phyloP scores from a whole-genome alignment of 1,140 invertebrate species.

The Xylocopa sonorina region DNA sequence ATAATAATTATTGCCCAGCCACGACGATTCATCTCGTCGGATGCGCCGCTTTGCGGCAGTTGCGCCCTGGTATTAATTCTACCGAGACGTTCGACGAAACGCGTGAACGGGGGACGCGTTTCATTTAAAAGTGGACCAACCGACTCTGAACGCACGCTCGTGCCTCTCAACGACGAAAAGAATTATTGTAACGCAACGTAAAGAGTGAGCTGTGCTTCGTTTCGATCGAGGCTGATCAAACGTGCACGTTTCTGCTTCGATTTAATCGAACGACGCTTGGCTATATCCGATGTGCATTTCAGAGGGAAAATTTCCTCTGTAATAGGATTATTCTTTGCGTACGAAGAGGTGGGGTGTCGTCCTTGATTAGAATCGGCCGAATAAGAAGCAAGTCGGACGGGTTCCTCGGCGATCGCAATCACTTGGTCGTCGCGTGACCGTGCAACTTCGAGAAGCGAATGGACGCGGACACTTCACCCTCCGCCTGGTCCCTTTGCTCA shows the following conservation, averaged over 20 bases:
- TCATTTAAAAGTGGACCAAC: conserved; percentile 15
- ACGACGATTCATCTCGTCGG: conserved; percentile 72
- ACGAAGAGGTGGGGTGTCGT: neutral
- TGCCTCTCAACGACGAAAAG: too few species aligned
- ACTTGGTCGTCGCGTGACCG: conserved; percentile 18
- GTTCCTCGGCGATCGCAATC: conserved; percentile 19
- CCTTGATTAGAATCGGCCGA: conserved; percentile 24
- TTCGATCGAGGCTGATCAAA: too few species aligned
- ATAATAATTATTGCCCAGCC: conserved; percentile 77
- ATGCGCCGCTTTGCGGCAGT: conserved; percentile 48
- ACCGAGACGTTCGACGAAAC: neutral
- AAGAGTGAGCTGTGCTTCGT: too few species aligned
- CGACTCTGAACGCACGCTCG: too few species aligned
- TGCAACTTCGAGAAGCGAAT: conserved; percentile 17
- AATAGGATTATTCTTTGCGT: neutral
- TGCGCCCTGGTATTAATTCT: conserved; percentile 52
- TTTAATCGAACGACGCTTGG: too few species aligned
- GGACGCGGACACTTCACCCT: neutral
- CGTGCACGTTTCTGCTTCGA: too few species aligned
- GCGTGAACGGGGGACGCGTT: neutral
- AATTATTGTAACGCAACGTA: too few species aligned
- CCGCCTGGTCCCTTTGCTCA: neutral
- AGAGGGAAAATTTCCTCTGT: neutral
- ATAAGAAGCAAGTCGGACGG: conserved; percentile 24
- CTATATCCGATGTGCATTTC: neutral